These are phyloP conservation scores for Eupeodes corollae DNA, from an alignment of 1,140 invertebrate species.

Conservation along the genomic window DNA sequence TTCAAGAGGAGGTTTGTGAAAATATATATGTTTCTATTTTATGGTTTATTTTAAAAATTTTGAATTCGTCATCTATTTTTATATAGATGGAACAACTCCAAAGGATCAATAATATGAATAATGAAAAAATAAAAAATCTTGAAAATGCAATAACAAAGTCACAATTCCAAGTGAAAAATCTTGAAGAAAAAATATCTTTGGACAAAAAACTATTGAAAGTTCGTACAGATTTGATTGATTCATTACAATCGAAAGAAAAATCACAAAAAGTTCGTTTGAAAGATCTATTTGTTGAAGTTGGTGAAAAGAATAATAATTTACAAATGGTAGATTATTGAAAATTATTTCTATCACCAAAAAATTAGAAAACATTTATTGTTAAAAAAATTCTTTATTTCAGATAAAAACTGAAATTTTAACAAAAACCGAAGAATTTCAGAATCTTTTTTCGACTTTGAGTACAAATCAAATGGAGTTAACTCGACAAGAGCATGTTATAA, in stretches of 20 bases:
- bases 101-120: slow-evolving; percentile 5
- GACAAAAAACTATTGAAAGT: slow-evolving; percentile 14
- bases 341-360: background rate
- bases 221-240: slow-evolving; percentile 15
- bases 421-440: slow-evolving; percentile 44
- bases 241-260: slow-evolving; percentile 16
- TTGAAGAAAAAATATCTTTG: slow-evolving; percentile 10
- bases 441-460: slow-evolving; percentile 41
- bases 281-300: slow-evolving; percentile 11
- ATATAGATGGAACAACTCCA: slow-evolving; percentile 5
- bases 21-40: background rate
- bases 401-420: slow-evolving; percentile 41
- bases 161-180: slow-evolving; percentile 4
- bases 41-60: no score
- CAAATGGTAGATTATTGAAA: slow-evolving; percentile 23
- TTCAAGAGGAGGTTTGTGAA: slow-evolving; percentile 1
- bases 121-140: slow-evolving; percentile 9
- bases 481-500: slow-evolving; percentile 45
- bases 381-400: slow-evolving; percentile 17
- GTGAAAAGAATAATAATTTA: slow-evolving; percentile 13
- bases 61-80: no score
- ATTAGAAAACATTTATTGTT: background rate
- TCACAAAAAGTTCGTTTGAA: slow-evolving; percentile 8
- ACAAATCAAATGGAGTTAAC: slow-evolving; percentile 46
- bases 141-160: slow-evolving; percentile 5